Percentiles rank a stretch among this genome's conserved stretches.
These are phyloP conservation scores for Euspilapteryx auroguttella DNA, from an alignment of 2,888 invertebrate genomes.

Conservation along the genomic window DNA sequence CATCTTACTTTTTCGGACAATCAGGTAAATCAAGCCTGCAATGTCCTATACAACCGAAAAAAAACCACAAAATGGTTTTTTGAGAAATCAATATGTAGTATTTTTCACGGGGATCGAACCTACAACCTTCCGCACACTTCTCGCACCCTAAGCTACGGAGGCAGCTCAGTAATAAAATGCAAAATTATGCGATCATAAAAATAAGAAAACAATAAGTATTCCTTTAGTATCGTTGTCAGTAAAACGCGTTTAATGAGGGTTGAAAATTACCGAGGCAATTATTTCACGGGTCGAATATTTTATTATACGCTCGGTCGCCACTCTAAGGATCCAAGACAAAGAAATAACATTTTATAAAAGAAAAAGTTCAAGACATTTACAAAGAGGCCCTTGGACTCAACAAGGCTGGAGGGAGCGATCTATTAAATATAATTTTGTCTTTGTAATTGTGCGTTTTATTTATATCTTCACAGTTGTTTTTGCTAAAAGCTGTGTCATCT, in stretches of 20 bases:
- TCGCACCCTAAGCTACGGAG: too few species aligned
- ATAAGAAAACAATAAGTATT: too few species aligned
- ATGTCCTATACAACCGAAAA: too few species aligned
- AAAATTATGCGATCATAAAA: too few species aligned
- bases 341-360: slow-evolving; percentile 34
- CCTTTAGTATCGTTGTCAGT: slow-evolving; percentile 21
- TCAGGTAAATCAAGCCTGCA: too few species aligned
- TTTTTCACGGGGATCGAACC: too few species aligned
- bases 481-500: slow-evolving; percentile 1
- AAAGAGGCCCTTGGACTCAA: slow-evolving; percentile 28
- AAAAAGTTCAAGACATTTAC: slow-evolving; percentile 27
- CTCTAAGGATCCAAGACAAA: slow-evolving; percentile 28
- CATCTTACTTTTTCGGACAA: too few species aligned
- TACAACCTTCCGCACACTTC: too few species aligned
- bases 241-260: slow-evolving; percentile 29
- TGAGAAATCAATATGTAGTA: too few species aligned
- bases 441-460: slow-evolving; percentile 6
- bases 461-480: slow-evolving; percentile 11
- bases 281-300: slow-evolving; percentile 42
- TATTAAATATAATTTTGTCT: slow-evolving; percentile 25
- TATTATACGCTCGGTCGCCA: slow-evolving; percentile 24
- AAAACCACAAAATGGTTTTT: too few species aligned
- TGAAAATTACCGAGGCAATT: slow-evolving; percentile 38
- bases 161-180: too few species aligned
- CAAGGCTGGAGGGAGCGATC: slow-evolving; percentile 20